Percentiles rank a stretch among this genome's conserved stretches.
Conservation (phyloP, 2,888 invertebrate species). For the Drosophila paracracens region DNA sequence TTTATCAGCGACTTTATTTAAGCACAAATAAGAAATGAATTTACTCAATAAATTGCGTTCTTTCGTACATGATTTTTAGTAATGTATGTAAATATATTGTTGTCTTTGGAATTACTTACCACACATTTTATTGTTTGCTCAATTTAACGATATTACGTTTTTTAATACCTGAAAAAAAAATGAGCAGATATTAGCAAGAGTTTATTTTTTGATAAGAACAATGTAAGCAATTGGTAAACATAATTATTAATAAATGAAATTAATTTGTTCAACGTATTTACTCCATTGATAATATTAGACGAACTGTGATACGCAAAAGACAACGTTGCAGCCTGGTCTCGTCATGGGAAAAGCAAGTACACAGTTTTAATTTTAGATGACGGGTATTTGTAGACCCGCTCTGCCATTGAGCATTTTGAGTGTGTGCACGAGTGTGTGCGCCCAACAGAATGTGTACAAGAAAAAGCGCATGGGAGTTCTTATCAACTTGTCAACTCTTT, state of each 20-base stretch:
- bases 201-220: background rate
- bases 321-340: conserved; percentile 2
- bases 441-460: conserved; percentile 2
- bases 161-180: conserved; percentile 7
- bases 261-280: background rate
- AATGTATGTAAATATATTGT: background rate
- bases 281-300: background rate
- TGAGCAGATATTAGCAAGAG: background rate
- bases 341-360: background rate
- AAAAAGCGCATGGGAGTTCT: conserved; percentile 24
- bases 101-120: conserved; percentile 38
- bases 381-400: conserved; percentile 11
- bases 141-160: background rate
- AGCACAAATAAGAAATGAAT: background rate
- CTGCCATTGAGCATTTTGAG: background rate
- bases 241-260: background rate
- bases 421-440: background rate
- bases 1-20: background rate
- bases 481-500: conserved; percentile 53
- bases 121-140: conserved; percentile 40
- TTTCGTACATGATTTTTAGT: background rate
- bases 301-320: background rate
- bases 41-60: background rate
- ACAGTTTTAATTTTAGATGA: conserved; percentile 6
- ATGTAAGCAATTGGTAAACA: background rate